Percentiles rank a stretch among this genome's conserved stretches.
These are phyloP conservation scores for Ornithorhynchus anatinus DNA, from an alignment of 2,113 vertebrate genomes.

Conservation along the genomic window DNA sequence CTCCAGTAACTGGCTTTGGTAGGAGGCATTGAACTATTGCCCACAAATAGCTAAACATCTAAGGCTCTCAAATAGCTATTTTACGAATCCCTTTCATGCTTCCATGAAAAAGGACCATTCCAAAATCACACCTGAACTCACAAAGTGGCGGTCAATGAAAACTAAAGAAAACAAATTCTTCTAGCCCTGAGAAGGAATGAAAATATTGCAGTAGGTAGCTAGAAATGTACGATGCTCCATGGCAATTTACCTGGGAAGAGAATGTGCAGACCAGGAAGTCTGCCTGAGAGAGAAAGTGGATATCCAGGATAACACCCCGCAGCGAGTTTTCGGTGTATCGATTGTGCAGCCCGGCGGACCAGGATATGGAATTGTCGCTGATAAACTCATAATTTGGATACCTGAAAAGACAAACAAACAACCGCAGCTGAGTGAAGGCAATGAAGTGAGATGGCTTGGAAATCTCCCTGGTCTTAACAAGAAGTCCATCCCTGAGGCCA, in stretches of 20 bases:
- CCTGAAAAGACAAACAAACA: slow-evolving; percentile 70
- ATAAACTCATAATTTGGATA: slow-evolving; percentile 97
- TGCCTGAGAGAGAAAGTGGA: slow-evolving; percentile 96
- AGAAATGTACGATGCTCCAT: neutral
- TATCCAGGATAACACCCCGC: slow-evolving; percentile 95
- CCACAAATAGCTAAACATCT: slow-evolving; percentile 19
- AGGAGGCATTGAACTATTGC: slow-evolving; percentile 1
- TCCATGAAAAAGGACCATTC: slow-evolving; percentile 14
- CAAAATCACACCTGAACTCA: neutral
- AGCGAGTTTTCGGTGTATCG: slow-evolving; percentile 97
- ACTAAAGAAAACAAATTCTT: neutral
- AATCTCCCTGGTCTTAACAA: no score
- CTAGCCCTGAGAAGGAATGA: neutral
- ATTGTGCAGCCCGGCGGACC: slow-evolving; percentile 97
- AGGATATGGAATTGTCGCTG: slow-evolving; percentile 98
- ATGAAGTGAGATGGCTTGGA: no score
- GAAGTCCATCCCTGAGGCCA: no score
- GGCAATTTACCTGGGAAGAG: slow-evolving; percentile 88
- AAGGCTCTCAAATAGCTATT: neutral
- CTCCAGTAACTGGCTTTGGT: neutral
- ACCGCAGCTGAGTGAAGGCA: no score
- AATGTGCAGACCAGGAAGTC: slow-evolving; percentile 98
- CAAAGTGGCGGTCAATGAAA: neutral
- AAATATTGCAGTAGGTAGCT: neutral
- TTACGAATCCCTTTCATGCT: neutral